Percentiles rank a stretch among this genome's conserved stretches.
Conservation (phyloP, 2,888 invertebrate species). For the Cosmia pyralina region DNA sequence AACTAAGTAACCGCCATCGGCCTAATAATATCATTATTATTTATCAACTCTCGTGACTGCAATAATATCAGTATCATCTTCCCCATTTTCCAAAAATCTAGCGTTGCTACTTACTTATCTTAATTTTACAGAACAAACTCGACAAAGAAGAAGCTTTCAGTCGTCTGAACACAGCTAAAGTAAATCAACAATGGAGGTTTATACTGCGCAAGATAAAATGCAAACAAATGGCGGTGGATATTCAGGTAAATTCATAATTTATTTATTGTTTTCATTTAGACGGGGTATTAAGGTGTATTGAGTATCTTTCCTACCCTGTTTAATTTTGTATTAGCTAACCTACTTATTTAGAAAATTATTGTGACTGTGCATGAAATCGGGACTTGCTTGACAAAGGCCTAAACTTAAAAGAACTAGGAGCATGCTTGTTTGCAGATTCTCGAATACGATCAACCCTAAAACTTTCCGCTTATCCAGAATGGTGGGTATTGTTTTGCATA, state of each 20-base stretch:
- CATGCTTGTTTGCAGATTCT: background rate
- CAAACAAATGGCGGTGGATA: constrained; percentile 92
- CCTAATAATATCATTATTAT: background rate
- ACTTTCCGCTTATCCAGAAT: background rate
- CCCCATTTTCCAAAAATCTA: background rate
- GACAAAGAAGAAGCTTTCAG: constrained; percentile 95
- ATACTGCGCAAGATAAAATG: constrained; percentile 94
- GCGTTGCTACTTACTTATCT: background rate
- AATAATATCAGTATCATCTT: background rate
- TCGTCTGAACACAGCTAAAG: constrained; percentile 94
- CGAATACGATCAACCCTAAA: background rate
- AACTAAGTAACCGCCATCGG: background rate
- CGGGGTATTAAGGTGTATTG: too few relatives aligned
- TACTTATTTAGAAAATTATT: constrained; percentile 6
- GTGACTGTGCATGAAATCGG: constrained; percentile 2
- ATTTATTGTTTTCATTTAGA: background rate
- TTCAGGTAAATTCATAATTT: constrained; percentile 85
- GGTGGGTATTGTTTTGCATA: background rate
- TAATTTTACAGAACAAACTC: constrained; percentile 93
- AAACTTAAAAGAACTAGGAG: background rate
- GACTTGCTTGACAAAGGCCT: background rate
- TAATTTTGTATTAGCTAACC: too few relatives aligned
- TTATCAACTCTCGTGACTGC: background rate
- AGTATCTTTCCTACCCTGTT: too few relatives aligned
- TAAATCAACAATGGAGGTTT: constrained; percentile 96